Evolutionary conservation across 2,888 invertebrate species (phyloP).

Genomic region (Cyaniris semiargus): DNA sequence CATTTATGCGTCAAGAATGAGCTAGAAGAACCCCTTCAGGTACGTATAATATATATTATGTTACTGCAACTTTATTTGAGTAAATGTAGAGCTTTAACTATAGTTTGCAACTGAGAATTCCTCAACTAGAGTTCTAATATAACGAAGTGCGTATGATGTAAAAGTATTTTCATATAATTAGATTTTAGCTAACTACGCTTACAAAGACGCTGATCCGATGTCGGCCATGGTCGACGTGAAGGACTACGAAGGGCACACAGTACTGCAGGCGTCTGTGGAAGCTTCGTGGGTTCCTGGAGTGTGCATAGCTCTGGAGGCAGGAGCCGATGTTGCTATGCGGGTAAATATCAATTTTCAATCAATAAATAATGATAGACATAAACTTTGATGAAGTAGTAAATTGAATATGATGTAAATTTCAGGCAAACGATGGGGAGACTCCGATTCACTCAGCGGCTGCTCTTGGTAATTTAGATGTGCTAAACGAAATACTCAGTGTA

Average conservation of each 20-base stretch:
- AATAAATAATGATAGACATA: background rate
- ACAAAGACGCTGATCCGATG: conserved; percentile 61
- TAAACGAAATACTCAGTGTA: conserved; percentile 74
- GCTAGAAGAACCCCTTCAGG: conserved; percentile 67
- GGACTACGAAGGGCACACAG: conserved; percentile 73
- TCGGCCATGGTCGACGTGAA: conserved; percentile 68
- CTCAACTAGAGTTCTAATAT: background rate
- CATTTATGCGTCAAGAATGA: conserved; percentile 74
- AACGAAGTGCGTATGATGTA: background rate
- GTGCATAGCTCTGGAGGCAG: conserved; percentile 73
- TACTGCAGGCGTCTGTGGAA: conserved; percentile 74
- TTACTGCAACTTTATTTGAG: background rate
- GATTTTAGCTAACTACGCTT: conserved; percentile 64
- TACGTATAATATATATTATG: conserved; percentile 41
- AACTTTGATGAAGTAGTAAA: background rate
- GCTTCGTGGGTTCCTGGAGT: conserved; percentile 77
- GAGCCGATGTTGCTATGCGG: conserved; percentile 73
- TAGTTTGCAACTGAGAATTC: background rate
- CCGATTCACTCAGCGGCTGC: conserved; percentile 79
- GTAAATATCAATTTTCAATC: conserved; percentile 45
- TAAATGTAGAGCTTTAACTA: background rate
- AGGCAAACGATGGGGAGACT: conserved; percentile 76
- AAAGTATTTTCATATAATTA: conserved; percentile 41
- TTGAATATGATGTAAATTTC: conserved; percentile 12
- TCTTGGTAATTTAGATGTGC: conserved; percentile 69